Percentiles rank a stretch among this genome's conserved stretches.
Conservation (phyloP, 1,140 invertebrate species). For the Andricus grossulariae region DNA sequence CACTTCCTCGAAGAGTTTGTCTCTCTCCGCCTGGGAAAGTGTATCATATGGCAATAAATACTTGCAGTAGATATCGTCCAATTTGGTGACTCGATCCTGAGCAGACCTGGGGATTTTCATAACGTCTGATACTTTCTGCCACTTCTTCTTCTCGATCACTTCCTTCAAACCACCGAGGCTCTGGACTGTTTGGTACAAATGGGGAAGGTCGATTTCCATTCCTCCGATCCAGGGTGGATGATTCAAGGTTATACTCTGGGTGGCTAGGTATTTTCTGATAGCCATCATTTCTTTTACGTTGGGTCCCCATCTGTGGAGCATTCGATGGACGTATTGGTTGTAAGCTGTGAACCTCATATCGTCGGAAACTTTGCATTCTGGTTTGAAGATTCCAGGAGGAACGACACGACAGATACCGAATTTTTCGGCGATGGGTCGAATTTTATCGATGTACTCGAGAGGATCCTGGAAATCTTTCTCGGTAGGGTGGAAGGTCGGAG, state of each 20-base stretch:
- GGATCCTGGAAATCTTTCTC: conserved; percentile 94
- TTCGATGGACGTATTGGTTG: conserved; percentile 94
- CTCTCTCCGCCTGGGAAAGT: conserved; percentile 84
- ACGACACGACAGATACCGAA: conserved; percentile 93
- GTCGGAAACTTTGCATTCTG: conserved; percentile 90
- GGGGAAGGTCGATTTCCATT: conserved; percentile 92
- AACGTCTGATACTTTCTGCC: conserved; percentile 91
- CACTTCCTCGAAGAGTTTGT: conserved; percentile 84
- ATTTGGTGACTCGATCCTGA: conserved; percentile 88
- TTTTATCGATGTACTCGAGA: conserved; percentile 91
- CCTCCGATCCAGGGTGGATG: conserved; percentile 90
- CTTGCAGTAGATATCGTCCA: conserved; percentile 96
- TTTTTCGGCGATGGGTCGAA: conserved; percentile 85
- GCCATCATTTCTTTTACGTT: conserved; percentile 91
- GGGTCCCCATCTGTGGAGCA: conserved; percentile 92
- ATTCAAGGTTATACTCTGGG: conserved; percentile 85
- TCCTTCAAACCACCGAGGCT: conserved; percentile 90
- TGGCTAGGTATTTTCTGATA: conserved; percentile 89
- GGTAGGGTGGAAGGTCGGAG: conserved; percentile 88
- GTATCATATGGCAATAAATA: conserved; percentile 94
- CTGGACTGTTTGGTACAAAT: conserved; percentile 91
- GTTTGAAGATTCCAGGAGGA: conserved; percentile 91
- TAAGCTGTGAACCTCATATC: conserved; percentile 92
- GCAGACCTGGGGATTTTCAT: conserved; percentile 90
- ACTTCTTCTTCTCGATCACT: conserved; percentile 93